Percentiles rank a stretch among this genome's conserved stretches.
phyloP scores from a whole-genome alignment of 2,888 invertebrate species.

The Flabesymbios commensalis region DNA sequence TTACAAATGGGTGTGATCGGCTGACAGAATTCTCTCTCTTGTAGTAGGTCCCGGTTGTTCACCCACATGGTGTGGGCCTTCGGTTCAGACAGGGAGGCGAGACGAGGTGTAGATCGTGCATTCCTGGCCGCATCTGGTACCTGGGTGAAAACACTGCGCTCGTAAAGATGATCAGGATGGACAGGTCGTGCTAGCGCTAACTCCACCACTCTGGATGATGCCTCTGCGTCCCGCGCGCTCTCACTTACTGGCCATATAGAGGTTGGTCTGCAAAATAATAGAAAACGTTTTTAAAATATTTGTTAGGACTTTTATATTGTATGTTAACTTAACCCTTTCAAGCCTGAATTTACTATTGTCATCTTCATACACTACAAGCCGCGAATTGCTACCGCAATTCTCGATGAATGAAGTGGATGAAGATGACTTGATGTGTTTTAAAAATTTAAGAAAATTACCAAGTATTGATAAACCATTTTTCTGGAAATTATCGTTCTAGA shows the following conservation, averaged over 20 bases:
- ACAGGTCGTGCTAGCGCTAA: constrained; percentile 40
- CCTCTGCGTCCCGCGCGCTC: constrained; percentile 36
- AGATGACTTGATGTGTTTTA: too few relatives aligned
- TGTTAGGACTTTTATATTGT: too few relatives aligned
- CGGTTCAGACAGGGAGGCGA: constrained; percentile 42
- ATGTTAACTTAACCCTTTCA: too few relatives aligned
- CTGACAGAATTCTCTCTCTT: constrained; percentile 39
- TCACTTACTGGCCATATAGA: constrained; percentile 48
- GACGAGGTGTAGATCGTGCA: constrained; percentile 37
- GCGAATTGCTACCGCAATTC: too few relatives aligned
- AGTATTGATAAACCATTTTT: too few relatives aligned
- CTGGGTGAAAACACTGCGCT: constrained; percentile 42
- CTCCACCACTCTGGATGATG: constrained; percentile 38
- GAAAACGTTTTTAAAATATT: constrained; percentile 2
- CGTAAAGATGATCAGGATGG: constrained; percentile 27
- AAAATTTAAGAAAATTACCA: too few relatives aligned
- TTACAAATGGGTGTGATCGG: constrained; percentile 32
- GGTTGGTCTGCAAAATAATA: constrained; percentile 37
- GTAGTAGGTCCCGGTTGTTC: constrained; percentile 37
- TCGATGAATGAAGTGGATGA: too few relatives aligned
- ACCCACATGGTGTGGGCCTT: constrained; percentile 33
- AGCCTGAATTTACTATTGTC: too few relatives aligned
- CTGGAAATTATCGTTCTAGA: too few relatives aligned
- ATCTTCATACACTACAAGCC: too few relatives aligned
- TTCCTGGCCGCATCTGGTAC: constrained; percentile 34